Evolutionary conservation across 2,888 invertebrate genomes (phyloP), one percentile per base, ranked within the genome.

Genomic region (Tromatobia lineatoria): DNA sequence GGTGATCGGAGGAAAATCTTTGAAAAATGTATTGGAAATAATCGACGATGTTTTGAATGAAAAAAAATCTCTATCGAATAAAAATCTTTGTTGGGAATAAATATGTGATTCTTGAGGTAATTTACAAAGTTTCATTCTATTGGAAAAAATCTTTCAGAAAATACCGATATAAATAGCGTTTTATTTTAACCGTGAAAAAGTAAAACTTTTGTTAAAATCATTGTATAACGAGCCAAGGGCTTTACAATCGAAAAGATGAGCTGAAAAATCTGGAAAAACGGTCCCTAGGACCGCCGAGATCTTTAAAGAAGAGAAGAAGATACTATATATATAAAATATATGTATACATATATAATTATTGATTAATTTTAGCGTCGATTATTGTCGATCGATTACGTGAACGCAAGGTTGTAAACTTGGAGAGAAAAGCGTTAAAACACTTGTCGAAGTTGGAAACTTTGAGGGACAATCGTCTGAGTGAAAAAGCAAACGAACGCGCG

Each of bases 321-420:
- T 70, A 52, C 45, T 71, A 69, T 73, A 77, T 77, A 82, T 57
- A 79, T 61, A 50, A 83, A 59, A 75, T 75, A 75, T 79, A 66
- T 79, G 66, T 73, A 57, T 76, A 76, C 64, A 79, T 66, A 70
- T 20, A 74, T 80, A 18, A 79, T 50, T 50, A 80, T 83, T 80
- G 61, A 74, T 80, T 77, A 73, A 76, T 76, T 76, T 77, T 59
- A 67, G 61, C 34, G 61, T 38, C 18, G 18, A 78, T 73, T 59
- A 82, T 73, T 73, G 54, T 61, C 73, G 61, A 77, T 71, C 66
- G 34, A 77, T 77, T 74, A 77, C 50, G 74, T n/a, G 45, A 69
- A 70, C 64, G 50, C 47, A 74, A 47, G 59, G 52, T 77, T 52
- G 74, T 64, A 34, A 78, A 61, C 71, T 67, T 42, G 66, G 59